Conservation (phyloP, 2,113 vertebrate genomes). For the Myrmecophaga tridactyla region DNA sequence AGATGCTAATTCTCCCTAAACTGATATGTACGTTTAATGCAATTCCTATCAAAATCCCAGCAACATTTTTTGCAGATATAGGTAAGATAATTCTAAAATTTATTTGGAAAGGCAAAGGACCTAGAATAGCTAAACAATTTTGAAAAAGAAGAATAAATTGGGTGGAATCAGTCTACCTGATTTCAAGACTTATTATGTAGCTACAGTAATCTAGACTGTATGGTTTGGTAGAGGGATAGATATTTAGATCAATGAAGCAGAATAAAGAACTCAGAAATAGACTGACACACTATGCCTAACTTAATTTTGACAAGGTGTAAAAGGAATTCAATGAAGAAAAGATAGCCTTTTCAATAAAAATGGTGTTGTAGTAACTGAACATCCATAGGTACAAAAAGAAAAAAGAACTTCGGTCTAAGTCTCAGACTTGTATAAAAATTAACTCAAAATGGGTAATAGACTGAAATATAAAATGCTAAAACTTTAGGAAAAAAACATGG, state of each 20-base stretch:
- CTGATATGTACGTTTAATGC: neutral
- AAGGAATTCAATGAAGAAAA: too few species aligned
- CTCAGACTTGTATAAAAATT: neutral
- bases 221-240: too few species aligned
- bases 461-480: neutral
- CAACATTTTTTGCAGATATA: neutral
- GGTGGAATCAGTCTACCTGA: neutral
- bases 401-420: neutral
- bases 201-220: neutral
- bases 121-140: neutral
- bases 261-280: too few species aligned
- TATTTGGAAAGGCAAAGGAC: neutral
- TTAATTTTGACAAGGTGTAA: too few species aligned
- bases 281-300: too few species aligned
- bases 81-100: neutral
- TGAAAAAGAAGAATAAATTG: neutral
- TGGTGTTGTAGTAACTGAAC: too few species aligned
- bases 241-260: too few species aligned
- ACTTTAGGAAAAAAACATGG: neutral
- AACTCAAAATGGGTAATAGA: neutral
- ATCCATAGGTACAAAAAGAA: too few species aligned
- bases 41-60: neutral
- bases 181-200: neutral
- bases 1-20: neutral
- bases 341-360: too few species aligned